Conservation (phyloP, 2,113 vertebrate genomes). For the Benitochromis conjunctus region DNA sequence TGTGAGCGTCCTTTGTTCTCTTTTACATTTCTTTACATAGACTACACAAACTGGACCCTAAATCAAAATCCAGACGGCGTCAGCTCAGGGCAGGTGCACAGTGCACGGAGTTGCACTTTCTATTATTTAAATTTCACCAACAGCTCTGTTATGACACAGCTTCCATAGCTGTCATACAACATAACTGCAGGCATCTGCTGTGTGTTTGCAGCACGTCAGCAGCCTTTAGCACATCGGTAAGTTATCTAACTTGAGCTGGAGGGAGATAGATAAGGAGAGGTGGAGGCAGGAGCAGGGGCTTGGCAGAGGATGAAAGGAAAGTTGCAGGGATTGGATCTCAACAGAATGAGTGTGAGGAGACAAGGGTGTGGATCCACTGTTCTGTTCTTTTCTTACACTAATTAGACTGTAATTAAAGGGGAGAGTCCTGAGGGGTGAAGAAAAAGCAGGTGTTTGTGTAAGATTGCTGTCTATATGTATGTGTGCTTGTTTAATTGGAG, state of each 20-base stretch:
- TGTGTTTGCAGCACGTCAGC: not conserved
- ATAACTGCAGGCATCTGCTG: conserved; percentile 13
- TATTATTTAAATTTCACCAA: not conserved
- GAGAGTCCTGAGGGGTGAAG: not conserved
- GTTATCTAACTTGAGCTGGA: conserved; percentile 1
- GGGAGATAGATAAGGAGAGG: not conserved
- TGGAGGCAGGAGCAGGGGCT: not conserved
- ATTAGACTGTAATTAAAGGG: not conserved
- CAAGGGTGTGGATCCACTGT: not conserved
- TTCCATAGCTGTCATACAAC: not conserved
- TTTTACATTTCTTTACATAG: not conserved
- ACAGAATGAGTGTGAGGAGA: not conserved
- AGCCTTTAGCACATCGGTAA: conserved; percentile 4
- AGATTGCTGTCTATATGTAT: not conserved
- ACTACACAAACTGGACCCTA: not conserved
- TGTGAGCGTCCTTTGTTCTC: not conserved
- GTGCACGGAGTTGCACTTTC: not conserved
- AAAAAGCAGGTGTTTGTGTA: not conserved
- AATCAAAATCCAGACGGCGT: not conserved
- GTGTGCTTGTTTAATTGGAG: not conserved
- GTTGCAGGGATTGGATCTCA: conserved; percentile 2
- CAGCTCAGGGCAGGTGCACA: not conserved
- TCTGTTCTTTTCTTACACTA: not conserved
- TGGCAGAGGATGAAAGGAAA: conserved; percentile 43
- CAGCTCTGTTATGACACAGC: not conserved